Evolutionary conservation across 1,140 invertebrate genomes (phyloP).

Genomic region (Bombus vancouverensis): DNA sequence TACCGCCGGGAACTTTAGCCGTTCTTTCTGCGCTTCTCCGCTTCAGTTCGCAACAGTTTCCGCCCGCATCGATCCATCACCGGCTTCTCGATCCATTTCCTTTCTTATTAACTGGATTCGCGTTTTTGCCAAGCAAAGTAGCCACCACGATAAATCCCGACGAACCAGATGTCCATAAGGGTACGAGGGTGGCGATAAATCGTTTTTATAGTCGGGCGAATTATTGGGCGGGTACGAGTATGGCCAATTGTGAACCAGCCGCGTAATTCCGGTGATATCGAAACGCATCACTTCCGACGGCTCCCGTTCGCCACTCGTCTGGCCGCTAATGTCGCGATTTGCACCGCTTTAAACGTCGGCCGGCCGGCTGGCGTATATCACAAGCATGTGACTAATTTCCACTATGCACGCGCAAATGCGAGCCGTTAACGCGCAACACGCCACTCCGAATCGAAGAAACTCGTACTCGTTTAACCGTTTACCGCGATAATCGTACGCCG

Average conservation of each 20-base stretch:
- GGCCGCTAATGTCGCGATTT: slow-evolving; percentile 43
- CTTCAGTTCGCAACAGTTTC: not conserved
- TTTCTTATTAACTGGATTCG: not conserved
- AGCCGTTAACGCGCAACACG: not conserved
- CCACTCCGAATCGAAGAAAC: slow-evolving; percentile 11
- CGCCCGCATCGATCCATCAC: not conserved
- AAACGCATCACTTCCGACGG: slow-evolving; percentile 36
- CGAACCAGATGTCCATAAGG: not conserved
- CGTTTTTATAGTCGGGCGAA: slow-evolving; percentile 15
- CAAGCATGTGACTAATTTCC: slow-evolving; percentile 37
- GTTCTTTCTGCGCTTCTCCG: not conserved
- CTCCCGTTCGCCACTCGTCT: slow-evolving; percentile 32
- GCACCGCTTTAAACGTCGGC: slow-evolving; percentile 16
- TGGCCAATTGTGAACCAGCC: slow-evolving; percentile 21
- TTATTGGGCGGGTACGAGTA: not conserved
- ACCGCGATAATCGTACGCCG: not conserved
- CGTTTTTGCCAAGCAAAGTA: not conserved
- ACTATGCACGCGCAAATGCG: slow-evolving; percentile 2
- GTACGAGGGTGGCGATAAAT: not conserved
- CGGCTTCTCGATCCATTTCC: not conserved
- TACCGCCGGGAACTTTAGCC: not conserved
- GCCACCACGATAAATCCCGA: not conserved
- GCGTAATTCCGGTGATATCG: slow-evolving; percentile 47
- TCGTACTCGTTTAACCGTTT: not conserved
- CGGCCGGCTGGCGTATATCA: slow-evolving; percentile 7